Evolutionary conservation across 2,113 vertebrate species (phyloP).

Genomic region (Glaucomys volans): DNA sequence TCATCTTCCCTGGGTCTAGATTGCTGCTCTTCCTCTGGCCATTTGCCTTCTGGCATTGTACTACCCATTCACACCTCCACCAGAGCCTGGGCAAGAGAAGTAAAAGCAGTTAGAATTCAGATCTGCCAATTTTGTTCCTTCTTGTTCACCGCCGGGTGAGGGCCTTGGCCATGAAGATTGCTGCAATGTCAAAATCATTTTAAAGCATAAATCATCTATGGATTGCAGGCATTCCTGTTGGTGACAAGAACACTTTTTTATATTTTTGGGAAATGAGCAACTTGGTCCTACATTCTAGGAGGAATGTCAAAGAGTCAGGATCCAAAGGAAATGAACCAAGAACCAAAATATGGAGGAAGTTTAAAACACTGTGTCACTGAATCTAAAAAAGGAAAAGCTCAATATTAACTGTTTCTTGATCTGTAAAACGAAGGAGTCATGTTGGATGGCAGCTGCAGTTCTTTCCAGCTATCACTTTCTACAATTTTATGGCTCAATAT

Average conservation of each 20-base stretch:
- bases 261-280: slow-evolving; percentile 51
- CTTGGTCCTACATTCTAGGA: slow-evolving; percentile 50
- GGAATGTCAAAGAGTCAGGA: slow-evolving; percentile 42
- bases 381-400: slow-evolving; percentile 8
- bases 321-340: slow-evolving; percentile 71
- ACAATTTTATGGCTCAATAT: background rate
- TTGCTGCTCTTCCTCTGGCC: slow-evolving; percentile 32
- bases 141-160: slow-evolving; percentile 35
- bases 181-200: slow-evolving; percentile 54
- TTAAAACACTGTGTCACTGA: background rate
- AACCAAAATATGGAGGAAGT: slow-evolving; percentile 52
- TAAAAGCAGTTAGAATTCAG: slow-evolving; percentile 55
- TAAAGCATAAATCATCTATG: slow-evolving; percentile 60
- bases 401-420: background rate
- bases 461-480: slow-evolving; percentile 3
- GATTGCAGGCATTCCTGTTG: slow-evolving; percentile 25
- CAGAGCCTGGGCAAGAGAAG: slow-evolving; percentile 29
- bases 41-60: background rate
- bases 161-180: slow-evolving; percentile 46
- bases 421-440: background rate
- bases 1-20: background rate
- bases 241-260: slow-evolving; percentile 46
- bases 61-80: slow-evolving; percentile 36
- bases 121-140: slow-evolving; percentile 20
- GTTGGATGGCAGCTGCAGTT: background rate